Conservation (phyloP, 2,888 invertebrate species). For the Brachypterus glaber region DNA sequence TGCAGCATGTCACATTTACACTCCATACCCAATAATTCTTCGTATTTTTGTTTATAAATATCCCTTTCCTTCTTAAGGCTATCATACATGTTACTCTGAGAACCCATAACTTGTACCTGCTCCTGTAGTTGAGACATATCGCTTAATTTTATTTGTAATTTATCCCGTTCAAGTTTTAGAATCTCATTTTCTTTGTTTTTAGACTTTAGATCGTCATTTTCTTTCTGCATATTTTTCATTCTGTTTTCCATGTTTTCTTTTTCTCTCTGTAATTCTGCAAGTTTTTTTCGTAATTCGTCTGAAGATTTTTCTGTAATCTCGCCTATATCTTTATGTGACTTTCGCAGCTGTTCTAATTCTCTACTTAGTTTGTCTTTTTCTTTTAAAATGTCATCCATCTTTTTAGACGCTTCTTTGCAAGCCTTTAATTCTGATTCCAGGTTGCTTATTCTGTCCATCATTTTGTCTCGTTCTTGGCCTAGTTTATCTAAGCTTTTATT, state of each 20-base stretch:
- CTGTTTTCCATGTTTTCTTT: conserved; percentile 23
- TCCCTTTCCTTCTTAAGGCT: conserved; percentile 33
- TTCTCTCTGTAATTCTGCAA: conserved; percentile 20
- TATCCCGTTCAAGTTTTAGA: conserved; percentile 33
- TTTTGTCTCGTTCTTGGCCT: conserved; percentile 7
- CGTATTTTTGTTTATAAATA: conserved; percentile 32
- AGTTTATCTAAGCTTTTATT: too few species aligned
- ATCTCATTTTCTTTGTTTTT: conserved; percentile 32
- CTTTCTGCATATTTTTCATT: conserved; percentile 22
- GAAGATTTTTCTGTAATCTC: conserved; percentile 7
- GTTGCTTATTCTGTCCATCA: conserved; percentile 6
- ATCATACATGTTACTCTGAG: conserved; percentile 28
- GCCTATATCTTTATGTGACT: background rate
- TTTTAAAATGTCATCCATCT: background rate
- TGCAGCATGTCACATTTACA: conserved; percentile 28
- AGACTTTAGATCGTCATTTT: conserved; percentile 20
- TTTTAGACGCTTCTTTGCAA: background rate
- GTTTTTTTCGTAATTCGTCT: background rate
- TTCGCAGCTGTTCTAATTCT: background rate
- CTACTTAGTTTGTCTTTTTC: background rate
- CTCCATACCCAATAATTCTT: conserved; percentile 28
- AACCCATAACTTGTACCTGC: conserved; percentile 29
- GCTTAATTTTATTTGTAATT: conserved; percentile 27
- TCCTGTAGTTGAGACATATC: conserved; percentile 30
- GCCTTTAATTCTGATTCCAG: conserved; percentile 1